Percentiles rank a stretch among this genome's conserved stretches.
phyloP scores from a whole-genome alignment of 1,140 invertebrate genomes.

The Achroia grisella region DNA sequence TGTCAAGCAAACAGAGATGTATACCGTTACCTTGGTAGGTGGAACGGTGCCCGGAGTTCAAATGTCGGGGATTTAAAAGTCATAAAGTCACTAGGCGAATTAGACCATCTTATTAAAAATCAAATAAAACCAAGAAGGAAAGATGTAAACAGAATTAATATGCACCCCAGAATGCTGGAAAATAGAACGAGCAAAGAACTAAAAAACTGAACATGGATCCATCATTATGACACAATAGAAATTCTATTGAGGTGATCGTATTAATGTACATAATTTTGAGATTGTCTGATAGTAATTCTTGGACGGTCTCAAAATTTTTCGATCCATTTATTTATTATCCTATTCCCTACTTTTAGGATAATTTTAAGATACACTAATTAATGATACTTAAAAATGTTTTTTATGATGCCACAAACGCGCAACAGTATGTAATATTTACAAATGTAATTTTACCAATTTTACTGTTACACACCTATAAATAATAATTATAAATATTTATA shows the following conservation, averaged over 20 bases:
- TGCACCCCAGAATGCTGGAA: constrained; percentile 40
- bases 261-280: constrained; percentile 42
- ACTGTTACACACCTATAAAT: not conserved
- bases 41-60: constrained; percentile 42
- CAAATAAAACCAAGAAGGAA: constrained; percentile 49
- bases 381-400: not conserved
- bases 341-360: not conserved
- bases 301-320: constrained; percentile 59
- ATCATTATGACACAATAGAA: not conserved
- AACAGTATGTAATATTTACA: constrained; percentile 44
- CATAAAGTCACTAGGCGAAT: constrained; percentile 44
- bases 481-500: not conserved
- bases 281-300: constrained; percentile 55
- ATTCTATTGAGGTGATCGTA: constrained; percentile 6
- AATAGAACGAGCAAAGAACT: constrained; percentile 25
- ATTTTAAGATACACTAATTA: not conserved
- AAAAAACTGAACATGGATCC: constrained; percentile 3
- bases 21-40: constrained; percentile 41
- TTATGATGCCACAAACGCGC: constrained; percentile 5
- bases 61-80: constrained; percentile 42
- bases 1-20: constrained; percentile 50
- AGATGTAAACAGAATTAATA: constrained; percentile 36
- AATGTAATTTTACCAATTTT: constrained; percentile 1
- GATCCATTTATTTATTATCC: not conserved
- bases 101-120: constrained; percentile 47